phyloP scores from a whole-genome alignment of 1,140 invertebrate species.

The Anadara kagoshimensis region DNA sequence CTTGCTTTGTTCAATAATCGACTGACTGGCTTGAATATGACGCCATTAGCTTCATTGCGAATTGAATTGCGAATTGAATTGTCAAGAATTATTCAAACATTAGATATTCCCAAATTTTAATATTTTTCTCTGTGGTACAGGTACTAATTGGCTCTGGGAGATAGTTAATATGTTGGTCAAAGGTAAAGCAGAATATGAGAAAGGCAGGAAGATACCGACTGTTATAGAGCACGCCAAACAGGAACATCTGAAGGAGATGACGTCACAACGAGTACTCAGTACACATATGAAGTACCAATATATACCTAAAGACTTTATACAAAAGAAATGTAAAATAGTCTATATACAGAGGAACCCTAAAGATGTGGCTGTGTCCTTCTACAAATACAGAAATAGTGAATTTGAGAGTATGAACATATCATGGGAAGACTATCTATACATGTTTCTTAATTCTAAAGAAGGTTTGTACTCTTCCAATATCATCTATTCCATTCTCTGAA shows the following conservation, averaged over 20 bases:
- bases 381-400: background rate
- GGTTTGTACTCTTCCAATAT: no score
- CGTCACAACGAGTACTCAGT: constrained; percentile 56
- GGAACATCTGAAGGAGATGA: constrained; percentile 28
- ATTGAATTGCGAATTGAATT: no score
- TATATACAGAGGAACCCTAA: constrained; percentile 56
- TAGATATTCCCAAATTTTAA: no score
- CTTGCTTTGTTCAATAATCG: no score
- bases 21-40: no score
- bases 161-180: constrained; percentile 41
- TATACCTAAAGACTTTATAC: constrained; percentile 46
- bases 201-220: constrained; percentile 27
- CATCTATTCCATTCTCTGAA: no score
- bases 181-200: constrained; percentile 27
- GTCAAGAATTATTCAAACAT: no score
- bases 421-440: no score
- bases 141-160: constrained; percentile 63
- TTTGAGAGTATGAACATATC: no score
- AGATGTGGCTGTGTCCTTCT: constrained; percentile 59
- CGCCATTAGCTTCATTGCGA: no score
- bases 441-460: no score
- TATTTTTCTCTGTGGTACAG: constrained; percentile 11
- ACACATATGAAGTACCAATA: constrained; percentile 49
- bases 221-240: constrained; percentile 49
- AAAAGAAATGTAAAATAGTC: constrained; percentile 50